Percentiles rank a stretch among this genome's conserved stretches.
These are phyloP conservation scores for Willowsia nigromaculata DNA, from an alignment of 2,888 invertebrate species.

Conservation along the genomic window DNA sequence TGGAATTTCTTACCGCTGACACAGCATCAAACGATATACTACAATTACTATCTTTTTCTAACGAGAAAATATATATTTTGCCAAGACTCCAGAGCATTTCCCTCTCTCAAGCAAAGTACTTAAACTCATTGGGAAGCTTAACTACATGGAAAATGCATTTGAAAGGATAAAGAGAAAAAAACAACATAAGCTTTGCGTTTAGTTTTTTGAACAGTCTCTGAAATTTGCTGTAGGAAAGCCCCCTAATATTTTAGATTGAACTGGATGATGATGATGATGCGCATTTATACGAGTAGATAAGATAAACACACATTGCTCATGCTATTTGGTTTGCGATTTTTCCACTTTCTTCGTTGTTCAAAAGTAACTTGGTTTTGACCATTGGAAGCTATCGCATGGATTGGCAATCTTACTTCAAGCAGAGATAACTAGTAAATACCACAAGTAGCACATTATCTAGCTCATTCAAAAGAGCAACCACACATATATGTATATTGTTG, in stretches of 20 bases:
- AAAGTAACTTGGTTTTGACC: not conserved
- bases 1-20: constrained; percentile 39
- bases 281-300: not conserved
- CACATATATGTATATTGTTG: too few relatives aligned
- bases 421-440: too few relatives aligned
- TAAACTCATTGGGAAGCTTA: constrained; percentile 24
- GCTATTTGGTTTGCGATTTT: not conserved
- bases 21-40: not conserved
- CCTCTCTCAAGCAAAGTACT: not conserved
- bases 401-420: too few relatives aligned
- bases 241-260: constrained; percentile 20
- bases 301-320: not conserved
- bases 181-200: not conserved
- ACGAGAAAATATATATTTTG: not conserved
- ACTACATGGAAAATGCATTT: constrained; percentile 64
- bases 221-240: not conserved
- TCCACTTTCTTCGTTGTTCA: not conserved
- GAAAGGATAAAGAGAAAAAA: constrained; percentile 35
- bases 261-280: not conserved
- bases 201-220: not conserved
- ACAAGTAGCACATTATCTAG: too few relatives aligned
- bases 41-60: not conserved
- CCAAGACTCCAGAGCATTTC: constrained; percentile 28
- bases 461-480: too few relatives aligned
- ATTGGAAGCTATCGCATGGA: too few relatives aligned